These are phyloP conservation scores for Tridacna gigas DNA, from an alignment of 2,888 invertebrate species.

Conservation along the genomic window DNA sequence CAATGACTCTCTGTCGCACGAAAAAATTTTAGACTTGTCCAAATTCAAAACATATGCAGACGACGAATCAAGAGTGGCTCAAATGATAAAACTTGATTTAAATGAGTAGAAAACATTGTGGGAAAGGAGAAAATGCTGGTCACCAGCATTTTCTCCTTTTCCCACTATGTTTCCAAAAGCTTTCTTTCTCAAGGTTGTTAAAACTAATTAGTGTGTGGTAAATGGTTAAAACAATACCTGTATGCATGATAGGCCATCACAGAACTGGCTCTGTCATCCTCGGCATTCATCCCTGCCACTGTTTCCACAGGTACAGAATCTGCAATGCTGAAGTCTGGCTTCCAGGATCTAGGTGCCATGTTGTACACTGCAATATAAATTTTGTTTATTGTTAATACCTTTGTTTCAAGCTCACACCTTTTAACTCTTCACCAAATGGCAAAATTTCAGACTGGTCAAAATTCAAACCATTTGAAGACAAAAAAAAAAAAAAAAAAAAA, in stretches of 20 bases:
- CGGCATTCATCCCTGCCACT: constrained; percentile 53
- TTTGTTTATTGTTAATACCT: too few relatives aligned
- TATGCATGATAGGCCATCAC: constrained; percentile 65
- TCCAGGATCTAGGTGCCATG: constrained; percentile 83
- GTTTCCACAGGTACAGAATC: constrained; percentile 56
- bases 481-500: too few relatives aligned
- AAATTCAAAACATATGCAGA: too few relatives aligned
- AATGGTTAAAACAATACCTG: constrained; percentile 37
- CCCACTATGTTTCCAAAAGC: background rate
- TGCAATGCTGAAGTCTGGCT: constrained; percentile 80
- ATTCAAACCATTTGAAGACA: too few relatives aligned
- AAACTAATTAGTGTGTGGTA: too few relatives aligned
- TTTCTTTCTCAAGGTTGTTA: background rate
- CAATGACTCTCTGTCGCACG: too few relatives aligned
- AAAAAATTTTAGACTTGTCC: too few relatives aligned
- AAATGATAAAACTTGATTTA: too few relatives aligned
- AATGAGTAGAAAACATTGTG: background rate
- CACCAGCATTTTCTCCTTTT: background rate
- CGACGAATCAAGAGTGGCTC: too few relatives aligned
- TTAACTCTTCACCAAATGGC: too few relatives aligned
- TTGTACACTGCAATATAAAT: constrained; percentile 76
- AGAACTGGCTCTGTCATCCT: constrained; percentile 57
- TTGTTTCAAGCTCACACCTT: too few relatives aligned
- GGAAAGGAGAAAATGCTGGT: background rate
- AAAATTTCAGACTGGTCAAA: too few relatives aligned